phyloP scores from a whole-genome alignment of 2,113 vertebrate genomes.

The Corythornis madagascariensis region DNA sequence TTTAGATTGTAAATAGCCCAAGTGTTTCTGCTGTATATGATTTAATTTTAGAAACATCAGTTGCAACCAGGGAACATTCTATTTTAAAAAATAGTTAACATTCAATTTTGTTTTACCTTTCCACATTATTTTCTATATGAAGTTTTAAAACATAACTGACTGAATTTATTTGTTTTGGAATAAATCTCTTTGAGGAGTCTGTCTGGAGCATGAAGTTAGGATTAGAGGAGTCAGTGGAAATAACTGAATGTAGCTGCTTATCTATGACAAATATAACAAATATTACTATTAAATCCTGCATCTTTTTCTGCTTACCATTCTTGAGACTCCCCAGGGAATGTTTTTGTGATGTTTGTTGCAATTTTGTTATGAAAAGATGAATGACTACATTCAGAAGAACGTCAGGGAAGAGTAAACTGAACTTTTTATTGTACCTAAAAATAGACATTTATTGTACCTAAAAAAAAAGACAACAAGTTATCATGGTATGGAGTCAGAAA shows the following conservation, averaged over 20 bases:
- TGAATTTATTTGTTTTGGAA: not conserved
- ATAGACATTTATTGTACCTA: not conserved
- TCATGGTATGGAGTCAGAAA: not conserved
- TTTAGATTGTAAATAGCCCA: not conserved
- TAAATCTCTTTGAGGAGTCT: not conserved
- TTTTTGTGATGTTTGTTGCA: not conserved
- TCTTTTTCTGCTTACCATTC: not conserved
- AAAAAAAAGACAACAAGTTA: not conserved
- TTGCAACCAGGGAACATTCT: not conserved
- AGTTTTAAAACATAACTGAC: not conserved
- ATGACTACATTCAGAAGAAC: not conserved
- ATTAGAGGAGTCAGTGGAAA: not conserved
- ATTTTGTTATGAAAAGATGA: not conserved
- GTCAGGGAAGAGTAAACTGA: not conserved
- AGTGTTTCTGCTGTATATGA: not conserved
- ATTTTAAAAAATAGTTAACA: not conserved
- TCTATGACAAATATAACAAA: conserved; percentile 10
- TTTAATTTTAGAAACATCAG: not conserved
- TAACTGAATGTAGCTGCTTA: not conserved
- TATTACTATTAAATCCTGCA: not conserved
- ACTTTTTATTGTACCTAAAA: conserved; percentile 2
- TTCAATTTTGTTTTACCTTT: not conserved
- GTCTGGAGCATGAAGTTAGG: not conserved
- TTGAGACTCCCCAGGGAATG: not conserved
- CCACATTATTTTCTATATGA: not conserved